Percentiles rank a stretch among this genome's conserved stretches.
Evolutionary conservation across 2,797 vertebrate species (phyloP).

Genomic region (Margarornis squamiger): DNA sequence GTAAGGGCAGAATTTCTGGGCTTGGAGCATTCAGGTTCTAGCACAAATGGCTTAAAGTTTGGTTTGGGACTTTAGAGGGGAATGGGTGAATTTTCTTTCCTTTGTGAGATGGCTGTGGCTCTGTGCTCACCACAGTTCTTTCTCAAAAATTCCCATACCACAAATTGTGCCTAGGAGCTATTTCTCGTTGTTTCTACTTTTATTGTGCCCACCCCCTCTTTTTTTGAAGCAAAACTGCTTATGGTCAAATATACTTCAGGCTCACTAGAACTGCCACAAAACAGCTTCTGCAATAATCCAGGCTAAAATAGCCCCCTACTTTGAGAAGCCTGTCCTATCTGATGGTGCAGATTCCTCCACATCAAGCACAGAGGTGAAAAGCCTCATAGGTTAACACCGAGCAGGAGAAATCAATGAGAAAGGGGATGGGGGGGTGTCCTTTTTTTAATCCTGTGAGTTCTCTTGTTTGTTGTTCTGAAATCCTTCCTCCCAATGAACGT

Average conservation of each 20-base stretch:
- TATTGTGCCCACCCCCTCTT: neutral
- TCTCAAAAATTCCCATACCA: neutral
- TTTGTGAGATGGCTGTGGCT: neutral
- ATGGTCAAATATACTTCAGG: neutral
- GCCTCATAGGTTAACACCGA: neutral
- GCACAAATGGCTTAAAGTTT: neutral
- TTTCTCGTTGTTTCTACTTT: neutral
- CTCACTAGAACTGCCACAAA: neutral
- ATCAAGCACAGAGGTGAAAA: neutral
- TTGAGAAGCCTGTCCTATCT: neutral
- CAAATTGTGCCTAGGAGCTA: neutral
- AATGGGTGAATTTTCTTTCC: neutral
- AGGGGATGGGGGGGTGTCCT: neutral
- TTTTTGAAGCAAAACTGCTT: neutral
- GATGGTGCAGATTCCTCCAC: neutral
- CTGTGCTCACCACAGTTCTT: neutral
- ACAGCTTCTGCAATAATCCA: constrained; percentile 21
- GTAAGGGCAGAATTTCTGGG: neutral
- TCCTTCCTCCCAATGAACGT: neutral
- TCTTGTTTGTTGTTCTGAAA: neutral
- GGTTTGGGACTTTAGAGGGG: neutral
- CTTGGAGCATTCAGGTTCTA: neutral
- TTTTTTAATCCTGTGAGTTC: neutral
- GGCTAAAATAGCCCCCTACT: neutral
- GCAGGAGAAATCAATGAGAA: neutral